Percentiles rank a stretch among this genome's conserved stretches.
phyloP scores from a whole-genome alignment of 2,888 invertebrate genomes.

The Orthosia incerta region DNA sequence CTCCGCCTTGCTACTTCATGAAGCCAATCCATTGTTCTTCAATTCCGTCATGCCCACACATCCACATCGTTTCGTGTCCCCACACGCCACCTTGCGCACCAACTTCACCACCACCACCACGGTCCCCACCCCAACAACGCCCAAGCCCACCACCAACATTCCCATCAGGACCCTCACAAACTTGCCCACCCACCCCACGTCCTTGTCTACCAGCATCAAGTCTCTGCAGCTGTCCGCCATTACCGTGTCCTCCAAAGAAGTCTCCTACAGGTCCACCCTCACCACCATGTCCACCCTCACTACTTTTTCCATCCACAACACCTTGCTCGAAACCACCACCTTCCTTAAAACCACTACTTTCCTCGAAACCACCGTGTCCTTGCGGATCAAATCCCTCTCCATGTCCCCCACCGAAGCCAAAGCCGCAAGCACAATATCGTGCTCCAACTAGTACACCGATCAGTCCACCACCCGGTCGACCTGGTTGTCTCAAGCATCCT shows the following conservation, averaged over 20 bases:
- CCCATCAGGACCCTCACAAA: background rate
- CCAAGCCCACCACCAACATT: background rate
- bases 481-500: background rate
- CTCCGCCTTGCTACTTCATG: background rate
- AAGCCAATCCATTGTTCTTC: background rate
- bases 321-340: background rate
- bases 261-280: conserved; percentile 30
- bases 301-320: background rate
- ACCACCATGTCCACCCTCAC: conserved; percentile 34
- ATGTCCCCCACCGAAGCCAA: background rate
- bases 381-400: background rate
- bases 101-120: background rate
- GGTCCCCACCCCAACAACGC: background rate
- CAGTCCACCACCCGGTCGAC: background rate
- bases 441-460: conserved; percentile 8
- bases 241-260: background rate
- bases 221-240: background rate
- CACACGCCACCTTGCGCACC: conserved; percentile 7
- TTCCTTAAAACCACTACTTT: too few species aligned
- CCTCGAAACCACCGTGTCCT: background rate
- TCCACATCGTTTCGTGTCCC: conserved; percentile 5
- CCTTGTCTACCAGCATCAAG: background rate
- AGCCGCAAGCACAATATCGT: conserved; percentile 31
- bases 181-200: conserved; percentile 8
- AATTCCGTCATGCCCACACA: conserved; percentile 16